Percentiles rank a stretch among this genome's conserved stretches.
phyloP scores from a whole-genome alignment of 2,113 vertebrate species.

The Eira barbara region DNA sequence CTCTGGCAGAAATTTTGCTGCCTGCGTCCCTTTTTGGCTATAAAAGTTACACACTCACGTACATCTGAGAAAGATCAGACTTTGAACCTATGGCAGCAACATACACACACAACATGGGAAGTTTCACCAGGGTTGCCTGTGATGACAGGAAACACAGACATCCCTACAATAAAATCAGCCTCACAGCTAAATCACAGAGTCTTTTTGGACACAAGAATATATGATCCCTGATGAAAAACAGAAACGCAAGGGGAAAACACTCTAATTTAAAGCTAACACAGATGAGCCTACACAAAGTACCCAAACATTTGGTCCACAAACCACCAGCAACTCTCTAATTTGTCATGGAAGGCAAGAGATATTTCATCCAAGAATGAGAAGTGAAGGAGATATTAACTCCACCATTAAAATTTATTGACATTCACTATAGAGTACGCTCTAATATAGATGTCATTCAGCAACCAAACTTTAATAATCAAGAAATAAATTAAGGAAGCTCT shows the following conservation, averaged over 20 bases:
- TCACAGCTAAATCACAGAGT: slow-evolving; percentile 67
- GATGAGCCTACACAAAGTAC: slow-evolving; percentile 53
- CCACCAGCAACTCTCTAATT: slow-evolving; percentile 45
- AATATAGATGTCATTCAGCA: slow-evolving; percentile 26
- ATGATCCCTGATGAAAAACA: slow-evolving; percentile 73
- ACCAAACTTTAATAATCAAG: slow-evolving; percentile 36
- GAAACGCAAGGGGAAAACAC: slow-evolving; percentile 61
- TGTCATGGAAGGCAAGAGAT: slow-evolving; percentile 59
- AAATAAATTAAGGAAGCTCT: slow-evolving; percentile 44
- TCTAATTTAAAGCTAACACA: slow-evolving; percentile 75
- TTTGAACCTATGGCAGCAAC: slow-evolving; percentile 37
- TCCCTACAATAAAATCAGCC: slow-evolving; percentile 45
- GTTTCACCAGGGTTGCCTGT: slow-evolving; percentile 28
- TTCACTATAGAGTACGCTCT: slow-evolving; percentile 31
- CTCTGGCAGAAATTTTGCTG: slow-evolving; percentile 30
- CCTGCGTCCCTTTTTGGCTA: slow-evolving; percentile 59
- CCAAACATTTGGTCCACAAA: slow-evolving; percentile 70
- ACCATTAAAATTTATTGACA: slow-evolving; percentile 42
- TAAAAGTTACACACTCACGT: slow-evolving; percentile 60
- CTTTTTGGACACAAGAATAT: slow-evolving; percentile 62
- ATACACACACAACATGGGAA: slow-evolving; percentile 39
- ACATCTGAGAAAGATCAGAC: slow-evolving; percentile 56
- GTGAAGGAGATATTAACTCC: slow-evolving; percentile 15
- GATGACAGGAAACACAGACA: slow-evolving; percentile 58
- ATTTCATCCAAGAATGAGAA: slow-evolving; percentile 49